These are phyloP conservation scores for Butorides virescens DNA, from an alignment of 2,113 vertebrate genomes.

Conservation along the genomic window DNA sequence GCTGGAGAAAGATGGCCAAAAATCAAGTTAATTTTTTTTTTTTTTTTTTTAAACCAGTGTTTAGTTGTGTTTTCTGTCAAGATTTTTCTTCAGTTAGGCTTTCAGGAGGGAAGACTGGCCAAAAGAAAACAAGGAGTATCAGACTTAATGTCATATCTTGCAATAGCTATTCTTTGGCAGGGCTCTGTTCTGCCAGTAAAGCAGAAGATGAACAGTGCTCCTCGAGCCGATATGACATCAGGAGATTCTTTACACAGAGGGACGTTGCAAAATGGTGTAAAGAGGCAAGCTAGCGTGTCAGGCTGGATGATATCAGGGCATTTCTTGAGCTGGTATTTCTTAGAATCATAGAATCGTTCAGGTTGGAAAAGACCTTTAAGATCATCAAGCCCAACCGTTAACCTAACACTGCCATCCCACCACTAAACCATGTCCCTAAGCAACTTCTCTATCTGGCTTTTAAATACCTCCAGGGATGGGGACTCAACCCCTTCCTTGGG, in stretches of 20 bases:
- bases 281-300: background rate
- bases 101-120: background rate
- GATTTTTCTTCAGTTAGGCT: constrained; percentile 12
- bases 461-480: too few species aligned
- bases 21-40: background rate
- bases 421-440: too few species aligned
- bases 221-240: background rate
- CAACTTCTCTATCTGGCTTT: too few species aligned
- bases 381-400: too few species aligned
- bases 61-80: constrained; percentile 14
- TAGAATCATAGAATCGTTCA: too few species aligned
- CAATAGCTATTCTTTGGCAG: constrained; percentile 22
- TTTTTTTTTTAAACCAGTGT: background rate
- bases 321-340: constrained; percentile 2
- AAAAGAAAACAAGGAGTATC: background rate
- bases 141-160: background rate
- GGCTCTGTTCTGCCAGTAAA: constrained; percentile 14
- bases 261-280: background rate
- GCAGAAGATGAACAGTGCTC: background rate
- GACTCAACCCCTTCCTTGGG: too few species aligned
- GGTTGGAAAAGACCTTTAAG: too few species aligned
- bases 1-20: background rate
- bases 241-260: background rate
- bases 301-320: background rate
- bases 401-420: too few species aligned